Evolutionary conservation across 2,797 vertebrate genomes (phyloP).

Genomic region (Falco biarmicus): DNA sequence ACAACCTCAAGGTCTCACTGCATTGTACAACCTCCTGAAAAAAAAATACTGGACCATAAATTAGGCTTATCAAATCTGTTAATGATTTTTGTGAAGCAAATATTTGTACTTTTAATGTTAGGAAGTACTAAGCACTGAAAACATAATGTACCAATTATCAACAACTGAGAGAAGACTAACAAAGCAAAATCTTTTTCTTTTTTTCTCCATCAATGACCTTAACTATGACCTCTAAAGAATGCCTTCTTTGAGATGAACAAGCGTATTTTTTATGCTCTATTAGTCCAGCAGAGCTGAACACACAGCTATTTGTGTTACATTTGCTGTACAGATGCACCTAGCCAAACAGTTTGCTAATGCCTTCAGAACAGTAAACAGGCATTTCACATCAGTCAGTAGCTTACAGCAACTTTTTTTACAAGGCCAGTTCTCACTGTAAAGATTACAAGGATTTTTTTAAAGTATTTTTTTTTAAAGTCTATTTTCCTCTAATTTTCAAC

Average conservation of each 20-base stretch:
- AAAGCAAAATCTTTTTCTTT: slow-evolving; percentile 38
- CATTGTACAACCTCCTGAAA: background rate
- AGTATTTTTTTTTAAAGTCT: background rate
- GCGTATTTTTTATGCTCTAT: slow-evolving; percentile 65
- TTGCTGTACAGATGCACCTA: slow-evolving; percentile 58
- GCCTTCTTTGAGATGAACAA: slow-evolving; percentile 62
- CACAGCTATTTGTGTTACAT: slow-evolving; percentile 59
- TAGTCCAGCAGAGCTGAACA: slow-evolving; percentile 55
- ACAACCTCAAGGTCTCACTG: background rate
- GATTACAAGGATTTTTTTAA: background rate
- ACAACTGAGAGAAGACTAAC: slow-evolving; percentile 37
- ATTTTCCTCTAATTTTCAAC: background rate
- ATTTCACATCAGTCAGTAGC: background rate
- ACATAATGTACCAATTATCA: slow-evolving; percentile 37
- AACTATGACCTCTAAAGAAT: slow-evolving; percentile 60
- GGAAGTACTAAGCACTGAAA: background rate
- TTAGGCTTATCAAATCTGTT: background rate
- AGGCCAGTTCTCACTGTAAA: background rate
- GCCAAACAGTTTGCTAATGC: slow-evolving; percentile 35
- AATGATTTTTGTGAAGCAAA: slow-evolving; percentile 22
- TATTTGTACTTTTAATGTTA: background rate
- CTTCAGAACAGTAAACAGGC: background rate
- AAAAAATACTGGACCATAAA: background rate
- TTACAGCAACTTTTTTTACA: background rate
- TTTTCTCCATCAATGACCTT: slow-evolving; percentile 31